These are phyloP conservation scores for Drosophila conformis DNA, from an alignment of 2,888 invertebrate genomes.

Conservation along the genomic window DNA sequence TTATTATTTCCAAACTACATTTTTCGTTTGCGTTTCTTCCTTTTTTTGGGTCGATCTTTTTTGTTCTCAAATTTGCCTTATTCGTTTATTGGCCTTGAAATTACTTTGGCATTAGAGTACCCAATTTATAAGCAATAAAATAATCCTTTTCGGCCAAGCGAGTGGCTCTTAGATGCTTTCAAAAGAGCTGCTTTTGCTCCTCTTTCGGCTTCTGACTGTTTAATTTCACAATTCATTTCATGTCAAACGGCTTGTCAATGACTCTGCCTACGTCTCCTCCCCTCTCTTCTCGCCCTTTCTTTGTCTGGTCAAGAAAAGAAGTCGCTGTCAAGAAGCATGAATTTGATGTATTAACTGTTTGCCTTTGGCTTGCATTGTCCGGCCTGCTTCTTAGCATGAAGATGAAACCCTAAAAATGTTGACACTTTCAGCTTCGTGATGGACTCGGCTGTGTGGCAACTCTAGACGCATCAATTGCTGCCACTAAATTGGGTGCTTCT, in stretches of 20 bases:
- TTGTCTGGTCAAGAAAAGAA: conserved; percentile 28
- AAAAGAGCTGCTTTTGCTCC: conserved; percentile 18
- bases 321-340: conserved; percentile 65
- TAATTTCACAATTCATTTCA: conserved; percentile 81
- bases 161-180: conserved; percentile 29
- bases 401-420: conserved; percentile 2
- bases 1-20: neutral
- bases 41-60: neutral
- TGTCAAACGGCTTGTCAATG: conserved; percentile 74
- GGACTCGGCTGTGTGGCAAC: conserved; percentile 1
- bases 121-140: conserved; percentile 58
- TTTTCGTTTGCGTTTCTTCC: neutral
- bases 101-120: conserved; percentile 43
- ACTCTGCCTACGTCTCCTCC: conserved; percentile 6
- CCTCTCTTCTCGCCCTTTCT: conserved; percentile 2
- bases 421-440: neutral
- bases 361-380: conserved; percentile 40
- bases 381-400: conserved; percentile 8
- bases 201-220: conserved; percentile 51
- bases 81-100: conserved; percentile 57
- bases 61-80: neutral
- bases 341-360: conserved; percentile 77
- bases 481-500: conserved; percentile 27
- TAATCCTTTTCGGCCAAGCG: conserved; percentile 27
- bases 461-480: conserved; percentile 36